Percentiles rank a stretch among this genome's conserved stretches.
Conservation (phyloP, 2,888 invertebrate genomes). For the Leucophenga maculata region DNA sequence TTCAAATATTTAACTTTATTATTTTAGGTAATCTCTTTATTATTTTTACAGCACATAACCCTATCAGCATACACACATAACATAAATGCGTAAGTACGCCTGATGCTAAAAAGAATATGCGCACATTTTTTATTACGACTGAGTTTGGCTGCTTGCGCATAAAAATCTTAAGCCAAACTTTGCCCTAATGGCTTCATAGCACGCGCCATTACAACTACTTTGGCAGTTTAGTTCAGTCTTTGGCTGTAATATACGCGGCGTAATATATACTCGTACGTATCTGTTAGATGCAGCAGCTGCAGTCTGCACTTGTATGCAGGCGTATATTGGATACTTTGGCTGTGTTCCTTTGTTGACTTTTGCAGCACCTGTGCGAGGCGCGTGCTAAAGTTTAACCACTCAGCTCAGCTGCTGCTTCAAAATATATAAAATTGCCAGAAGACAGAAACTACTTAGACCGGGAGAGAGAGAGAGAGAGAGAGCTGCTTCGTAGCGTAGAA, state of each 20-base stretch:
- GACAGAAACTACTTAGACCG: constrained; percentile 3
- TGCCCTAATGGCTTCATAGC: constrained; percentile 62
- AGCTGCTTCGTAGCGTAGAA: too few relatives aligned
- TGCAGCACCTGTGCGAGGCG: constrained; percentile 10
- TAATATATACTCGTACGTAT: background rate
- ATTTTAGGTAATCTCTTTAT: too few relatives aligned
- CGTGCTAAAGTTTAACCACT: constrained; percentile 11
- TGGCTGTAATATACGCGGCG: too few relatives aligned
- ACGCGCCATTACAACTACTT: constrained; percentile 54
- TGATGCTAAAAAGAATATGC: too few relatives aligned
- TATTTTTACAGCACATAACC: too few relatives aligned
- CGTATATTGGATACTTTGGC: background rate
- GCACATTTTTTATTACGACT: too few relatives aligned
- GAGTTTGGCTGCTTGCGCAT: too few relatives aligned
- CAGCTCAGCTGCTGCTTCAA: background rate
- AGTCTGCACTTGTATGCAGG: background rate
- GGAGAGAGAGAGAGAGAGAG: too few relatives aligned
- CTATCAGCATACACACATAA: too few relatives aligned
- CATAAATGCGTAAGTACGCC: too few relatives aligned
- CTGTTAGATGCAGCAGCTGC: background rate
- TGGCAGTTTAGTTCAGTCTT: too few relatives aligned
- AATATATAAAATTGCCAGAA: constrained; percentile 5
- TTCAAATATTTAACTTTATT: too few relatives aligned
- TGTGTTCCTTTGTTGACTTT: constrained; percentile 19
- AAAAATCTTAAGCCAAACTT: constrained; percentile 19